A percentile compares a stretch with the other conserved stretches of the same genome.
These are phyloP conservation scores for Synergus gifuensis DNA, from an alignment of 2,888 invertebrate species.

Conservation along the genomic window DNA sequence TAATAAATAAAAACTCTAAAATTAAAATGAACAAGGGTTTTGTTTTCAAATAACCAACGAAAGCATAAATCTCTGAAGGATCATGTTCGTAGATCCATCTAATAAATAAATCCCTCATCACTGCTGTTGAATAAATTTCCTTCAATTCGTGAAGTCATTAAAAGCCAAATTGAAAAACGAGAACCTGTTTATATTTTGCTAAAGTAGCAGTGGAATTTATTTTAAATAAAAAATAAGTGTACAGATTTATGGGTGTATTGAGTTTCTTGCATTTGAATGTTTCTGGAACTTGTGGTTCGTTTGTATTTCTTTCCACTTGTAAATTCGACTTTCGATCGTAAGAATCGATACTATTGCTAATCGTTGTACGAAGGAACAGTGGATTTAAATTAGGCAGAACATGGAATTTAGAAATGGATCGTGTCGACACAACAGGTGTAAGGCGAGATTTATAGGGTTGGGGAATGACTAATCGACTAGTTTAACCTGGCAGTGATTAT, in stretches of 20 bases:
- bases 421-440: slow-evolving; percentile 39
- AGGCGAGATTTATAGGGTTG: slow-evolving; percentile 21
- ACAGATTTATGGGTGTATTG: not conserved
- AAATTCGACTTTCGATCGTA: slow-evolving; percentile 35
- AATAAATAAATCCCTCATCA: slow-evolving; percentile 16
- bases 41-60: not conserved
- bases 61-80: not conserved
- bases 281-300: slow-evolving; percentile 19
- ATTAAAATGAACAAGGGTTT: not conserved
- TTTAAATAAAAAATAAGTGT: slow-evolving; percentile 1
- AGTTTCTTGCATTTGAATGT: slow-evolving; percentile 14
- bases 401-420: slow-evolving; percentile 39
- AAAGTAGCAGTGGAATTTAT: not conserved
- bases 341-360: slow-evolving; percentile 38
- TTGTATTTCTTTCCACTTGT: not conserved
- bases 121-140: slow-evolving; percentile 19
- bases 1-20: not conserved
- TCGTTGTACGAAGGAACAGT: slow-evolving; percentile 37
- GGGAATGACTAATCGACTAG: slow-evolving; percentile 37
- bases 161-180: not conserved
- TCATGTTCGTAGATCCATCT: slow-evolving; percentile 3
- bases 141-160: slow-evolving; percentile 18
- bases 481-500: slow-evolving; percentile 37
- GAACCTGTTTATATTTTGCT: slow-evolving; percentile 15
- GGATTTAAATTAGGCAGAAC: slow-evolving; percentile 41